phyloP scores from a whole-genome alignment of 2,113 vertebrate species.

The Hiodon tergisus region DNA sequence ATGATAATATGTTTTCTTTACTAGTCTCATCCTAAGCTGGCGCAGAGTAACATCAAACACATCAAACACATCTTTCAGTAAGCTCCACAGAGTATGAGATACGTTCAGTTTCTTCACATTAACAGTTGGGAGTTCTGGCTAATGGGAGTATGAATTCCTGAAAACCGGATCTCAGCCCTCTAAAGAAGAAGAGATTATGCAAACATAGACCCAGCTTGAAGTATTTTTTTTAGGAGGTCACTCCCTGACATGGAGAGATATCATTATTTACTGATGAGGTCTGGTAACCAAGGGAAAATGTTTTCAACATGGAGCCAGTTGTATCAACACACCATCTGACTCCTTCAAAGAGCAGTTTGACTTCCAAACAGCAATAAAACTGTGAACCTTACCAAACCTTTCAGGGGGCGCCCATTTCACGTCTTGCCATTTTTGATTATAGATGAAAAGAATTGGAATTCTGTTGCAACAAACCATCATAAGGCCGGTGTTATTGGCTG shows the following conservation, averaged over 20 bases:
- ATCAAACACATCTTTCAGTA: no score
- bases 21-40: no score
- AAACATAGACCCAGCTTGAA: conserved; percentile 24
- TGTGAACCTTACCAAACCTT: conserved; percentile 74
- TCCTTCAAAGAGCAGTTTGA: conserved; percentile 76
- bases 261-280: conserved; percentile 58
- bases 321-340: conserved; percentile 77
- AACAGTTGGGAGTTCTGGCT: no score
- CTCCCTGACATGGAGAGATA: conserved; percentile 48
- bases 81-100: no score
- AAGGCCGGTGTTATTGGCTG: conserved; percentile 72
- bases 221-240: conserved; percentile 23
- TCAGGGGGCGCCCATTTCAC: conserved; percentile 75
- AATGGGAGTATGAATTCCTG: no score
- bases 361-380: conserved; percentile 84
- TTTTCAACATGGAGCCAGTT: conserved; percentile 84
- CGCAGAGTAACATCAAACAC: no score
- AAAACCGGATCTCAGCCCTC: no score
- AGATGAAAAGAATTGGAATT: conserved; percentile 80
- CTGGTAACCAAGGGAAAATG: conserved; percentile 54
- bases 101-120: no score
- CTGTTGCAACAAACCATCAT: conserved; percentile 75
- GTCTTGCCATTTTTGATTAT: conserved; percentile 78
- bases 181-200: background rate
- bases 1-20: no score